Evolutionary conservation across 2,888 invertebrate genomes (phyloP).

Genomic region (Sarcophaga carnaria): DNA sequence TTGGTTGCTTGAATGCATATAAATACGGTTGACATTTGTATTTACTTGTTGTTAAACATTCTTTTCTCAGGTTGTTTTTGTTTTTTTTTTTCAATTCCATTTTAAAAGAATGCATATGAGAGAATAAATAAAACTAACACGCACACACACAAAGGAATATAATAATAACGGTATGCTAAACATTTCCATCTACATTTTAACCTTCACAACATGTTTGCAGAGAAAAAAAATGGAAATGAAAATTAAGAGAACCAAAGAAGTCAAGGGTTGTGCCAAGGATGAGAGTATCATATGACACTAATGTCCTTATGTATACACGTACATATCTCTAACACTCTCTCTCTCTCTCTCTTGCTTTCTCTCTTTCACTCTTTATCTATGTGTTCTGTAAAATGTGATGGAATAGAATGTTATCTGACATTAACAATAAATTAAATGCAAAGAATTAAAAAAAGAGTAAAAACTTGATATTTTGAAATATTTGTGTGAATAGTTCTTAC

Average conservation of each 20-base stretch:
- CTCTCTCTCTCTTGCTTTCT: no score
- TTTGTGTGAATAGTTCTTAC: neutral
- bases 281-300: constrained; percentile 47
- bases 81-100: neutral
- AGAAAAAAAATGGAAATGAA: neutral
- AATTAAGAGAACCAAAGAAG: constrained; percentile 25
- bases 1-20: constrained; percentile 60
- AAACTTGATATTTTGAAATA: neutral
- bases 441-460: neutral
- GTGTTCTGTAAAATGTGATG: neutral
- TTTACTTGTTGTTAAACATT: constrained; percentile 66
- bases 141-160: neutral
- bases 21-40: constrained; percentile 68
- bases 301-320: constrained; percentile 24
- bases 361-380: no score
- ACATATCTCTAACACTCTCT: neutral
- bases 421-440: constrained; percentile 13
- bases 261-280: constrained; percentile 66
- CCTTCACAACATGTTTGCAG: neutral
- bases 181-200: neutral
- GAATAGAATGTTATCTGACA: constrained; percentile 43
- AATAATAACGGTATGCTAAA: neutral
- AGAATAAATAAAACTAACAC: constrained; percentile 48
- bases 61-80: neutral
- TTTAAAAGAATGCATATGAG: constrained; percentile 16